These are phyloP conservation scores for Emmelina monodactyla DNA, from an alignment of 2,888 invertebrate genomes.

Conservation along the genomic window DNA sequence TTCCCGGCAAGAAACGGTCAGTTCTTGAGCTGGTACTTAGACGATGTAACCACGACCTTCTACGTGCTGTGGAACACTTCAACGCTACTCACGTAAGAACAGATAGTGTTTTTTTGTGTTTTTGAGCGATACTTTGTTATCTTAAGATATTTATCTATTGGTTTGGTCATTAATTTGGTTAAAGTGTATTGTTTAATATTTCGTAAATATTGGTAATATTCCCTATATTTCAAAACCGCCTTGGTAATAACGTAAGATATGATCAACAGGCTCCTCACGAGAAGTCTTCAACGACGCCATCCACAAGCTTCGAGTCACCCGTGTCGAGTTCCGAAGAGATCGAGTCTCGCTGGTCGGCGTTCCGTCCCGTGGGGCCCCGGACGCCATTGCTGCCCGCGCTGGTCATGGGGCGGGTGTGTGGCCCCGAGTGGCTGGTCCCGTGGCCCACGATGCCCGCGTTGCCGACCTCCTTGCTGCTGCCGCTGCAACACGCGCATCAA, in stretches of 20 bases:
- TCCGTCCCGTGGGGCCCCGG: constrained; percentile 53
- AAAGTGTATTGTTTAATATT: too few relatives aligned
- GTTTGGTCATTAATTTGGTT: too few relatives aligned
- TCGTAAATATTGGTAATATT: too few relatives aligned
- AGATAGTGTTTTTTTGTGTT: too few relatives aligned
- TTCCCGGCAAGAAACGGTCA: constrained; percentile 87
- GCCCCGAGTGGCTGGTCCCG: constrained; percentile 59
- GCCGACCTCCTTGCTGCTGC: constrained; percentile 44
- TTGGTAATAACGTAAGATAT: too few relatives aligned
- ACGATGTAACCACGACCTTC: constrained; percentile 89
- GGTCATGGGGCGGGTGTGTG: constrained; percentile 59
- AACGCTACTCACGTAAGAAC: constrained; percentile 52
- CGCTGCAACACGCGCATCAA: constrained; percentile 46
- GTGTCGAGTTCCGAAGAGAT: constrained; percentile 45
- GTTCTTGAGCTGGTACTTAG: constrained; percentile 91
- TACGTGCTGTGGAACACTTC: constrained; percentile 90
- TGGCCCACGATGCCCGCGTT: constrained; percentile 47
- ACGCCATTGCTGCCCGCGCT: constrained; percentile 52
- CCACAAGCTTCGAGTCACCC: constrained; percentile 35
- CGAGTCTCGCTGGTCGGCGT: constrained; percentile 52
- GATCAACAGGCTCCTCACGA: background rate
- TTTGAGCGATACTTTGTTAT: too few relatives aligned
- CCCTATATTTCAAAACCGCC: too few relatives aligned
- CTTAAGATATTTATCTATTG: too few relatives aligned
- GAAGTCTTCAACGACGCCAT: constrained; percentile 12